These are phyloP conservation scores for Cynoglossus semilaevis DNA, from an alignment of 2,113 vertebrate species.

Conservation along the genomic window DNA sequence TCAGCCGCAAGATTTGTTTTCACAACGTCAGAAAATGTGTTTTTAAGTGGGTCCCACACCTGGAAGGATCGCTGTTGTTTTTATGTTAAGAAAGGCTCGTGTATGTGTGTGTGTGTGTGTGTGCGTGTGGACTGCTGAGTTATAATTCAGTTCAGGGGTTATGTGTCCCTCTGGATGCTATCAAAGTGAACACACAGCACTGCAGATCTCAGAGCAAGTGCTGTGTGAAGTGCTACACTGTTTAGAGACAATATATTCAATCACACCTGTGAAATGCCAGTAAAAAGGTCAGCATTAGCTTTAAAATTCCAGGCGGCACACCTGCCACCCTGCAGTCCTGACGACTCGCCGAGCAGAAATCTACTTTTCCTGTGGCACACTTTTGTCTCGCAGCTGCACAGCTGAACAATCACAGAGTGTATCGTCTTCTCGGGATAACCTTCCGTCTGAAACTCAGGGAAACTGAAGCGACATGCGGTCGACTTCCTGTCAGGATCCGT, in stretches of 20 bases:
- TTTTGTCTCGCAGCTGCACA: slow-evolving; percentile 12
- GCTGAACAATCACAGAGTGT: slow-evolving; percentile 27
- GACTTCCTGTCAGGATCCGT: slow-evolving; percentile 24
- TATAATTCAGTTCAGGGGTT: slow-evolving; percentile 58
- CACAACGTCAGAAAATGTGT: not conserved
- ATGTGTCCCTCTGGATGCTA: slow-evolving; percentile 54
- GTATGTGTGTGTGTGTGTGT: slow-evolving; percentile 33
- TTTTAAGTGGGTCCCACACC: not conserved
- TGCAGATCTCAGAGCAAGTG: slow-evolving; percentile 37
- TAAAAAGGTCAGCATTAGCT: slow-evolving; percentile 50
- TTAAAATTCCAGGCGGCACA: slow-evolving; percentile 41
- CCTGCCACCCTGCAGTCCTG: slow-evolving; percentile 9
- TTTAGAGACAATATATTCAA: slow-evolving; percentile 49
- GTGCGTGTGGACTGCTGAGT: slow-evolving; percentile 31
- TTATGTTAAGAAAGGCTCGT: slow-evolving; percentile 4
- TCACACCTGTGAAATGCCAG: slow-evolving; percentile 33
- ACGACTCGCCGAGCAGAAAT: slow-evolving; percentile 24
- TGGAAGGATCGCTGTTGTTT: slow-evolving; percentile 4
- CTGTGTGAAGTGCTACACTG: slow-evolving; percentile 28
- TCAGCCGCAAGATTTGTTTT: no score
- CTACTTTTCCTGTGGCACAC: slow-evolving; percentile 11
- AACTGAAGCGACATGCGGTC: slow-evolving; percentile 15
- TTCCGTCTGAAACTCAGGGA: slow-evolving; percentile 32
- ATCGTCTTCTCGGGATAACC: slow-evolving; percentile 26
- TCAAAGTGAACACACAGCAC: slow-evolving; percentile 44